Evolutionary conservation across 2,797 vertebrate species (phyloP).

Genomic region (Pyrocephalus nanus): DNA sequence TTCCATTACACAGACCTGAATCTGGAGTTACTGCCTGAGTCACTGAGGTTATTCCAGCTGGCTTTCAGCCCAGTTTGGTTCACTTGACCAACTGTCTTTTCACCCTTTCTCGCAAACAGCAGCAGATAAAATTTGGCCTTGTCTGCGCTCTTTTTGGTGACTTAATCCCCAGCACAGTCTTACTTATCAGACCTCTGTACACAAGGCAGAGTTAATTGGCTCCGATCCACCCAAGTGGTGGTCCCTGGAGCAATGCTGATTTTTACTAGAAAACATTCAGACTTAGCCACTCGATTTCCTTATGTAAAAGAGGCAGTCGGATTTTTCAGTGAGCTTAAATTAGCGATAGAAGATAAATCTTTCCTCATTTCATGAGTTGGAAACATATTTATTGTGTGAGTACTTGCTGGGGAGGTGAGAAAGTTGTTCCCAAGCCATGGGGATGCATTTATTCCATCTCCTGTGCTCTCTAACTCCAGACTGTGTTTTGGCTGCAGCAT

Average conservation of each 20-base stretch:
- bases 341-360: constrained; percentile 28
- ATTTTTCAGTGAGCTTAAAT: constrained; percentile 23
- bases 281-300: background rate
- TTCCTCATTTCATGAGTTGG: background rate
- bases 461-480: background rate
- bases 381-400: background rate
- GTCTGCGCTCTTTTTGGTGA: constrained; percentile 40
- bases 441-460: background rate
- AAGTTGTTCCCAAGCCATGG: background rate
- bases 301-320: background rate
- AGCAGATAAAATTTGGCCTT: constrained; percentile 55
- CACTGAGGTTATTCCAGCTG: background rate
- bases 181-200: constrained; percentile 26
- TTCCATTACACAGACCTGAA: background rate
- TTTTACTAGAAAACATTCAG: constrained; percentile 16
- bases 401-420: constrained; percentile 1
- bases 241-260: constrained; percentile 46
- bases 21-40: background rate
- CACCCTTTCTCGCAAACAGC: constrained; percentile 53
- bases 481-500: background rate
- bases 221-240: background rate
- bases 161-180: constrained; percentile 50
- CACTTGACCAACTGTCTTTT: constrained; percentile 11
- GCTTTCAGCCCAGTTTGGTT: background rate
- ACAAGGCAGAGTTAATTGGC: constrained; percentile 41